Percentiles rank a stretch among this genome's conserved stretches.
phyloP scores from a whole-genome alignment of 1,140 invertebrate genomes.

The Pachypeltis micranthus region DNA sequence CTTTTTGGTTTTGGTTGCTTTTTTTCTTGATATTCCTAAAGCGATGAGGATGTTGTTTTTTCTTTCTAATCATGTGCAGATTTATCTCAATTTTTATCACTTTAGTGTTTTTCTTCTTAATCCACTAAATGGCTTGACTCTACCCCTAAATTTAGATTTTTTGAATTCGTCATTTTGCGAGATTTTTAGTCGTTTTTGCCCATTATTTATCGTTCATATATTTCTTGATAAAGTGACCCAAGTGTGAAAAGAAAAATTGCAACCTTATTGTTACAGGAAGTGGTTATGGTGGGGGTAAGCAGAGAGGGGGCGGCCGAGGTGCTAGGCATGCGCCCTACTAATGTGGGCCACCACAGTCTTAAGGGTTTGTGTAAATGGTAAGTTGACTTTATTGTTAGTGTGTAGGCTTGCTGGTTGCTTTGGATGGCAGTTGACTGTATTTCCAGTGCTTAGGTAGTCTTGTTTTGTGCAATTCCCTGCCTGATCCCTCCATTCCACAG shows the following conservation, averaged over 20 bases:
- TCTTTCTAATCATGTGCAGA: too few relatives aligned
- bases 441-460: too few relatives aligned
- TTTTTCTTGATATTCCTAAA: slow-evolving; percentile 24
- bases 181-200: too few relatives aligned
- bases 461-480: background rate
- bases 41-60: too few relatives aligned
- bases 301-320: slow-evolving; percentile 34
- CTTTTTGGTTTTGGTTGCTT: slow-evolving; percentile 24
- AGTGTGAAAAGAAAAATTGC: slow-evolving; percentile 7
- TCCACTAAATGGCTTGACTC: too few relatives aligned
- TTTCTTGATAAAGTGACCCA: too few relatives aligned
- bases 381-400: slow-evolving; percentile 2
- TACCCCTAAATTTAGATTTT: too few relatives aligned
- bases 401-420: background rate
- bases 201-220: too few relatives aligned
- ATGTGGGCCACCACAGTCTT: slow-evolving; percentile 7
- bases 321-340: slow-evolving; percentile 36
- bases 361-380: background rate
- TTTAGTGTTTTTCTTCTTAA: too few relatives aligned
- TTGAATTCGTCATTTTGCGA: too few relatives aligned
- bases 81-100: too few relatives aligned
- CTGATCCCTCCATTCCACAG: too few relatives aligned
- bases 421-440: background rate
- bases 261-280: slow-evolving; percentile 27
- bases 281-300: slow-evolving; percentile 35